Evolutionary conservation across 1,140 invertebrate genomes (phyloP), one percentile per base, ranked within the genome.

Genomic region (Lanistes nyassanus): DNA sequence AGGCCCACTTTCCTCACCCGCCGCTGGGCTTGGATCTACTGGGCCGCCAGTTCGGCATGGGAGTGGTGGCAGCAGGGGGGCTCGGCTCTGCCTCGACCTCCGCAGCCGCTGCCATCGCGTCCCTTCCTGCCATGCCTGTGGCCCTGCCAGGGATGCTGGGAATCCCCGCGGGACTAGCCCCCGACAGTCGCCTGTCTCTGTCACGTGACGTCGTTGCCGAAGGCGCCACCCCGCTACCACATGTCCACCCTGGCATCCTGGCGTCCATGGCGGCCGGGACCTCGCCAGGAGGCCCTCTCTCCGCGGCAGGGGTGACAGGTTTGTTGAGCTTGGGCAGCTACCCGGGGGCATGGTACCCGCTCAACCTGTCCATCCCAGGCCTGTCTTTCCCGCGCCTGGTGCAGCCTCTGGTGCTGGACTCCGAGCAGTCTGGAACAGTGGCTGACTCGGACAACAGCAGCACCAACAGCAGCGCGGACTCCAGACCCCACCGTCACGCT

Each of bases 231-330:
- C 37, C 34, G 29, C 53, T 60, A 4, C 31, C 26, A 31, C n/a
- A 29, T 97, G 37, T 99, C 99, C 92, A 99, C 70, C 94, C 96
- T 2, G 97, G 99, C 87, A 95, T 96, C 58, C 97, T 99, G 85
- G 99, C 98, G 90, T 97, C 97, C 74, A 96, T 98, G 88, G 97
- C 99, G 89, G 99, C 98, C 90, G 97, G 42, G 42, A 47, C 9
- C 42, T 16, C 42, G 9, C 42, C 42, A 6, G 42, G 42, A 16
- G 42, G 42, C 1, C 42, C 42, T 16, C 9, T 47, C 42, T 47
- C 9, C 19, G 42, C 42, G 9, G 42, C 97, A 98, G 98, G 99
- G 90, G 99, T 99, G 84, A 91, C 98, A 58, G 97, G 99, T 90
- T 92, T 97, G 90, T 92, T 99, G 80, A 99, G 85, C 99, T 95